These are phyloP conservation scores for Thermophis baileyi DNA, from an alignment of 2,113 vertebrate genomes.

Conservation along the genomic window DNA sequence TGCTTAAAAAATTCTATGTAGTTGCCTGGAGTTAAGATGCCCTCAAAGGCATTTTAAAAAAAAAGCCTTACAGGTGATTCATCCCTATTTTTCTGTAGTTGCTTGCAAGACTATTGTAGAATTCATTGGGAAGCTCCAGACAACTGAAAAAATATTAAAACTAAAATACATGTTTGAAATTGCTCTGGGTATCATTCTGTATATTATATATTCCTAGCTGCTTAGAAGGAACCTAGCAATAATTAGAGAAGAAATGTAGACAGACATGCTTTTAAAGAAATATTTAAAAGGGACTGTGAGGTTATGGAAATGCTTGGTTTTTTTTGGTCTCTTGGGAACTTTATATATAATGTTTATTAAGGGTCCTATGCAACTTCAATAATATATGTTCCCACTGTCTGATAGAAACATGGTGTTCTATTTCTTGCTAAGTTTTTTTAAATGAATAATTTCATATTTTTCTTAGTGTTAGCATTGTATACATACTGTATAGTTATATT, in stretches of 20 bases:
- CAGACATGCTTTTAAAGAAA: neutral
- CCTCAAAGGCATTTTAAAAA: neutral
- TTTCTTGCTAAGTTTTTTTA: neutral
- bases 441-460: neutral
- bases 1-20: neutral
- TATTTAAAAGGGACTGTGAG: neutral
- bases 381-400: neutral
- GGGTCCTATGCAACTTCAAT: neutral
- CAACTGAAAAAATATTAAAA: neutral
- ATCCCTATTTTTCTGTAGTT: neutral
- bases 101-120: neutral
- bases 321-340: neutral
- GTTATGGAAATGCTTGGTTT: no score
- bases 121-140: neutral
- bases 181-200: neutral
- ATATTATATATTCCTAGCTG: neutral
- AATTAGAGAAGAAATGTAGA: neutral
- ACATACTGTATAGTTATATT: neutral
- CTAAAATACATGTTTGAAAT: neutral
- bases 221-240: neutral
- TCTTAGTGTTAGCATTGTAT: neutral
- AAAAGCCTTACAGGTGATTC: neutral
- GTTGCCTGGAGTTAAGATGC: neutral
- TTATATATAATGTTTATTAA: neutral
- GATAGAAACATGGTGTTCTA: neutral